Base-by-base conservation (phyloP, 1,140 invertebrate genomes). In the Lanistes nyassanus region DNA sequence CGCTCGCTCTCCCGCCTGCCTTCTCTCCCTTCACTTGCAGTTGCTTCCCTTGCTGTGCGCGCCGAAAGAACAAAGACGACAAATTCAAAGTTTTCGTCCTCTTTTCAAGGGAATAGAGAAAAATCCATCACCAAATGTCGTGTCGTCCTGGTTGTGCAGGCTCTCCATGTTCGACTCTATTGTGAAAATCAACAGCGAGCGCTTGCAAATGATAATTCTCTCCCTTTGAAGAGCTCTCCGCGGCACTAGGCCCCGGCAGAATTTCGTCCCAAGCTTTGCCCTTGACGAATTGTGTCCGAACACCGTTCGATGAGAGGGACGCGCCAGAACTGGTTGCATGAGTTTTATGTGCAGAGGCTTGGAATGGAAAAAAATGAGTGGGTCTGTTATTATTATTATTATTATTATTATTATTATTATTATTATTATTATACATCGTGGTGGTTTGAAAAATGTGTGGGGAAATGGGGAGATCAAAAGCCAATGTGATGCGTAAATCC, bases 141-240 rank as follows among this genome's bases (percentile, higher is more conserved):
- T 26, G 56, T 26, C 29, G 23, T 60, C 56, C 56, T 26, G 56
- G 56, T 60, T 60, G 9, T 60, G n/a, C 23, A n/a, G 23, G 56
- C 56, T 60, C 29, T 60, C 29, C 23, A 60, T 23, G n/a, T 11
- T n/a, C 56, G 56, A n/a, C 56, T n/a, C 29, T 60, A 60, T 60
- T 60, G 56, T 60, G 56, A 60, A 60, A 60, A 60, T 60, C 56
- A 60, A 60, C 56, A 60, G 29, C 7, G n/a, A 31, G 56, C 56
- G 56, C 56, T 60, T 60, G 56, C 56, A 23, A 60, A 60, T 19
- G 56, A 60, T 60, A 60, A 60, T 60, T 60, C 56, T 11, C 29
- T 60, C 56, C 56, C 56, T 60, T 60, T 60, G 56, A 60, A 60
- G 56, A 60, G 56, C 56, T 60, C 56, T 60, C 29, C 56, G 29